These are phyloP conservation scores for Crambe crambe DNA, from an alignment of 37 sponge, comb jelly and placozoan genomes.

Conservation along the genomic window DNA sequence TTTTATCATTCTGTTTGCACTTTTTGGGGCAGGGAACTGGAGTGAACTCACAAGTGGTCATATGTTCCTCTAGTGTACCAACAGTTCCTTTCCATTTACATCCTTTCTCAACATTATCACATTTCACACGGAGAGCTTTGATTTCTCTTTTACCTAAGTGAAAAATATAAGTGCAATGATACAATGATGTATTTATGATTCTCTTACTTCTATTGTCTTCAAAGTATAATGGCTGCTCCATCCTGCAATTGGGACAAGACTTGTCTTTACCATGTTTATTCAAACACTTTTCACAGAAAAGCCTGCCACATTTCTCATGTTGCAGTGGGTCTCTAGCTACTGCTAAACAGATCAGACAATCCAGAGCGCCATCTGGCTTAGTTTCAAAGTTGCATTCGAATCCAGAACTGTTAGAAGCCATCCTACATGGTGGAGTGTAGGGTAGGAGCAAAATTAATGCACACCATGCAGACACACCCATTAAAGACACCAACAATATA, in stretches of 20 bases:
- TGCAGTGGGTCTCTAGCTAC: too few species aligned
- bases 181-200: neutral
- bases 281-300: too few species aligned
- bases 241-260: conserved; percentile 4
- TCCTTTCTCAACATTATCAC: conserved; percentile 15
- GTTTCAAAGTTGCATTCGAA: too few species aligned
- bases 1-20: neutral
- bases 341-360: neutral
- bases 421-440: too few species aligned
- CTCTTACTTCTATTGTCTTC: neutral
- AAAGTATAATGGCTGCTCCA: neutral
- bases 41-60: conserved; percentile 10
- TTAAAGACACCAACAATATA: too few species aligned
- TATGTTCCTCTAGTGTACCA: conserved; percentile 25
- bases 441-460: too few species aligned
- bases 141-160: conserved; percentile 17
- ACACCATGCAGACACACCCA: too few species aligned
- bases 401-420: too few species aligned
- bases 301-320: too few species aligned
- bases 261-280: too few species aligned
- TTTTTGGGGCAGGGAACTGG: conserved; percentile 29
- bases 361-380: too few species aligned
- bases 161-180: neutral
- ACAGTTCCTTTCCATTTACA: conserved; percentile 35
- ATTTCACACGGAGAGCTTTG: conserved; percentile 24